A percentile compares a stretch with the other conserved stretches of the same genome.
phyloP scores from a whole-genome alignment of 2,888 invertebrate genomes.

The Tenthredo scrophulariae region DNA sequence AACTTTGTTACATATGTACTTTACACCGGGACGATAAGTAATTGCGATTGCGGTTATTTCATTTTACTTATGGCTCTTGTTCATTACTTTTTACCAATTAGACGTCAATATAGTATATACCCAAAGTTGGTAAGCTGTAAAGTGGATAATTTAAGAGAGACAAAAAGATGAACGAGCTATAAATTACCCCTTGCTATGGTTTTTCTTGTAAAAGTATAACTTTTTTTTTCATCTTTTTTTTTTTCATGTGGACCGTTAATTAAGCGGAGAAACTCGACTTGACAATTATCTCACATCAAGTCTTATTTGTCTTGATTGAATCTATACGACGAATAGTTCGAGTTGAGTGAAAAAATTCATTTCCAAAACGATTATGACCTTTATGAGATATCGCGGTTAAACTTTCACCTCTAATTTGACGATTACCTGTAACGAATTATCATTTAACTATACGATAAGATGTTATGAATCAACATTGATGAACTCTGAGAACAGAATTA shows the following conservation, averaged over 20 bases:
- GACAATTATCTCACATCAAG: constrained; percentile 7
- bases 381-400: background rate
- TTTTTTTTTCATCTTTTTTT: background rate
- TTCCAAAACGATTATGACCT: background rate
- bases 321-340: background rate
- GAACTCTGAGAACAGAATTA: background rate
- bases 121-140: background rate
- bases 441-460: background rate
- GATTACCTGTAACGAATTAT: background rate
- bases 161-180: constrained; percentile 1
- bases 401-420: background rate
- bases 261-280: constrained; percentile 24
- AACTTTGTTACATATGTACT: background rate
- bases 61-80: background rate
- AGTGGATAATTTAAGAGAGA: constrained; percentile 11
- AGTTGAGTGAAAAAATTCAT: background rate
- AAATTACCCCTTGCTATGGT: background rate
- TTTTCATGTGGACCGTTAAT: background rate
- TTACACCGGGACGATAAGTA: background rate
- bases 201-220: background rate
- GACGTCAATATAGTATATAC: background rate
- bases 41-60: background rate
- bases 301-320: constrained; percentile 34
- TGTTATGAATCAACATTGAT: background rate
- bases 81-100: background rate